phyloP scores from a whole-genome alignment of 2,888 invertebrate species.

The Drosophila neutralis region DNA sequence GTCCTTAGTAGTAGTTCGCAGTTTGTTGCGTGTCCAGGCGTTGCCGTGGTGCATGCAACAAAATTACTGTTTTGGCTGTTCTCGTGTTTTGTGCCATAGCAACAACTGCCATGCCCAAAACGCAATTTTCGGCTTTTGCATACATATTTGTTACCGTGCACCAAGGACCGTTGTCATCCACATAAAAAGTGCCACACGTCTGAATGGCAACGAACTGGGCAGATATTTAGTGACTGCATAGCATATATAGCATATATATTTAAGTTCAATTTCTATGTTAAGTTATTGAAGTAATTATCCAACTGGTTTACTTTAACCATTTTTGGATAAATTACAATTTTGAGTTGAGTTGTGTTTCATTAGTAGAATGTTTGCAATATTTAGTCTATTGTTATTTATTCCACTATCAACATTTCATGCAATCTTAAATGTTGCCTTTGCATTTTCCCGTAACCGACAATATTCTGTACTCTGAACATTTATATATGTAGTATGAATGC shows the following conservation, averaged over 20 bases:
- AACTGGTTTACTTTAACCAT: neutral
- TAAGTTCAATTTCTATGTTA: neutral
- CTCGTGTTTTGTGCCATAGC: conserved; percentile 46
- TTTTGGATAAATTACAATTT: neutral
- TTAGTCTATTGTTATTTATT: neutral
- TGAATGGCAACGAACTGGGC: conserved; percentile 31
- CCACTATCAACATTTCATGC: neutral
- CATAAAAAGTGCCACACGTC: conserved; percentile 30
- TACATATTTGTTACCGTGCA: conserved; percentile 49
- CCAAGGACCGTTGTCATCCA: conserved; percentile 29
- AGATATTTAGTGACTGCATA: neutral
- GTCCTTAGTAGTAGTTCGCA: conserved; percentile 62
- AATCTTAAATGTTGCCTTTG: neutral
- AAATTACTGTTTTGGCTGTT: conserved; percentile 60
- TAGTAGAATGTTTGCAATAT: neutral
- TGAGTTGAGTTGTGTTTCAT: neutral
- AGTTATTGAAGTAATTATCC: neutral
- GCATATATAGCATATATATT: too few relatives aligned
- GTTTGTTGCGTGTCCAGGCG: conserved; percentile 63
- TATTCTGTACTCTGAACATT: neutral
- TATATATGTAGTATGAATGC: neutral
- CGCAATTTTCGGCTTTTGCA: conserved; percentile 62
- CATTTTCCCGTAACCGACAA: neutral
- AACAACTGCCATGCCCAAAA: conserved; percentile 55
- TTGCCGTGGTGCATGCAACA: conserved; percentile 62